Evolutionary conservation across 2,888 invertebrate genomes (phyloP).

Genomic region (Stenodema calcarata): DNA sequence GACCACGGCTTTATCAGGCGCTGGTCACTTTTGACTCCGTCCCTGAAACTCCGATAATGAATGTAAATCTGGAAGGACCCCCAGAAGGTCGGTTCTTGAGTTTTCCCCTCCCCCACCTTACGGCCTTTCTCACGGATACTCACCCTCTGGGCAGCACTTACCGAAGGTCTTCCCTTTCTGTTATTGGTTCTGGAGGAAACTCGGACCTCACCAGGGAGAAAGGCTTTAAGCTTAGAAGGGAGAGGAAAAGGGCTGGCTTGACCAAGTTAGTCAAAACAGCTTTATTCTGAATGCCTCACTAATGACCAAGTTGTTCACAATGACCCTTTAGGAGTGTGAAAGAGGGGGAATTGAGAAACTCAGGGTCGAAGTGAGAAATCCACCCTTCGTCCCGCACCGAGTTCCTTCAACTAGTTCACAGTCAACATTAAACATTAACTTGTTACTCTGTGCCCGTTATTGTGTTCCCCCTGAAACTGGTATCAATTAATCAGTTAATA

Average conservation of each 20-base stretch:
- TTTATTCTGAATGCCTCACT: slow-evolving; percentile 47
- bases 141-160: neutral
- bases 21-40: neutral
- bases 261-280: slow-evolving; percentile 52
- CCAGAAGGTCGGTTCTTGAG: slow-evolving; percentile 23
- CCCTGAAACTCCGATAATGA: slow-evolving; percentile 15
- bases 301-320: slow-evolving; percentile 52
- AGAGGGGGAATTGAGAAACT: slow-evolving; percentile 22
- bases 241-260: neutral
- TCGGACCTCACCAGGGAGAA: neutral
- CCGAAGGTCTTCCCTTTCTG: slow-evolving; percentile 16
- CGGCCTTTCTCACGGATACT: neutral
- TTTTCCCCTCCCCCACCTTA: neutral
- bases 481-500: slow-evolving; percentile 13
- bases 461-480: neutral
- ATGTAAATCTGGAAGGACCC: slow-evolving; percentile 36
- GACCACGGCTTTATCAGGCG: neutral
- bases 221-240: slow-evolving; percentile 4
- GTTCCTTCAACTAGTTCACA: neutral
- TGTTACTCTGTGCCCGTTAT: slow-evolving; percentile 13
- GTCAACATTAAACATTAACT: slow-evolving; percentile 28
- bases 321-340: slow-evolving; percentile 33
- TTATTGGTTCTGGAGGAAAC: slow-evolving; percentile 21
- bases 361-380: slow-evolving; percentile 5
- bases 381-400: neutral